Percentiles rank a stretch among this genome's conserved stretches.
phyloP scores from a whole-genome alignment of 2,797 vertebrate species.

The Valencia hispanica region DNA sequence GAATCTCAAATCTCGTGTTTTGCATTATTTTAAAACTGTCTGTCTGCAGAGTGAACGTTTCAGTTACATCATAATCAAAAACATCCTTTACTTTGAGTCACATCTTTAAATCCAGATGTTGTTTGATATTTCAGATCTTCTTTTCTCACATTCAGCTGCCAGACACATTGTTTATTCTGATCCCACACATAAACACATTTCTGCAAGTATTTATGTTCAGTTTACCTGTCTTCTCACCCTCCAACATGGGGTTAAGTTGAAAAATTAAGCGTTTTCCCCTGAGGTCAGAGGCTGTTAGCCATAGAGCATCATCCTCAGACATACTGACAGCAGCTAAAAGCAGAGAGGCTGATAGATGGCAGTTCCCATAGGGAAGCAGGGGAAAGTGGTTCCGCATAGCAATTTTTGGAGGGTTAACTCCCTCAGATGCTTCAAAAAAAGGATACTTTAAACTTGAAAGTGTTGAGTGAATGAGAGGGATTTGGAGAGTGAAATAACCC shows the following conservation, averaged over 20 bases:
- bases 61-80: conserved; percentile 51
- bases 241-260: conserved; percentile 11
- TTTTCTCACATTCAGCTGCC: conserved; percentile 33
- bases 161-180: conserved; percentile 26
- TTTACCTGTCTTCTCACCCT: conserved; percentile 43
- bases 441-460: conserved; percentile 41
- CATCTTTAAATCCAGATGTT: conserved; percentile 61
- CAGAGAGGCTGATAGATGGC: conserved; percentile 42
- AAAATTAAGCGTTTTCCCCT: background rate
- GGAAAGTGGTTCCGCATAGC: conserved; percentile 31
- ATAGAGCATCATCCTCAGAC: conserved; percentile 39
- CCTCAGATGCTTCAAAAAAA: conserved; percentile 28
- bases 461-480: conserved; percentile 24
- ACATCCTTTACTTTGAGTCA: conserved; percentile 60
- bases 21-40: background rate
- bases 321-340: conserved; percentile 53
- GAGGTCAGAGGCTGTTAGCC: conserved; percentile 47
- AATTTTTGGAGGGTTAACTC: conserved; percentile 40
- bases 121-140: conserved; percentile 40
- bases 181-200: conserved; percentile 33
- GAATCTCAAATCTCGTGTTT: background rate
- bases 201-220: conserved; percentile 33
- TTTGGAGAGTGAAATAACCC: conserved; percentile 32
- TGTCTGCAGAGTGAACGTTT: conserved; percentile 14
- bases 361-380: conserved; percentile 36